Conservation (phyloP, 2,888 invertebrate species). For the Choreutis nemorana region DNA sequence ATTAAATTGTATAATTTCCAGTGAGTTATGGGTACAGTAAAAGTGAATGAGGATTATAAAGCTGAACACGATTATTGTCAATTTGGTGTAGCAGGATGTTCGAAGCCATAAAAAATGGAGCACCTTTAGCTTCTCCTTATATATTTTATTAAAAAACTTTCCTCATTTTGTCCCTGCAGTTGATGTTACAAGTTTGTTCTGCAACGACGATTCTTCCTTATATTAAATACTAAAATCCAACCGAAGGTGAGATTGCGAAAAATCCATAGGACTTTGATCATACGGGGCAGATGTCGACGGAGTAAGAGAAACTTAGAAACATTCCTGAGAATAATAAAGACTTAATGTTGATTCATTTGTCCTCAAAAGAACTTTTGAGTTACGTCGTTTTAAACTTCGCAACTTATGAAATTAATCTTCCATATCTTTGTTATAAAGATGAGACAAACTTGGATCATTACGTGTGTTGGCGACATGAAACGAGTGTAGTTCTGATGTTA, state of each 20-base stretch:
- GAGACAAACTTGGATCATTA: no score
- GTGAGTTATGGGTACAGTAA: no score
- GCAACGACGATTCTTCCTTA: slow-evolving; percentile 29
- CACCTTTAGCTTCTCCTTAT: slow-evolving; percentile 19
- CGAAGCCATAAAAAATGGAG: slow-evolving; percentile 30
- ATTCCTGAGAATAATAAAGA: no score
- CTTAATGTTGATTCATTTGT: slow-evolving; percentile 32
- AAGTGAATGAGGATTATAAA: no score
- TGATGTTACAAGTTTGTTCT: slow-evolving; percentile 23
- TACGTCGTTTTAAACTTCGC: slow-evolving; percentile 26
- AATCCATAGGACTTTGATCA: no score
- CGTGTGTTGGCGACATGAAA: no score
- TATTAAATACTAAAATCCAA: no score
- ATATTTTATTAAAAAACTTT: slow-evolving; percentile 55
- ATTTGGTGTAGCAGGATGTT: slow-evolving; percentile 25
- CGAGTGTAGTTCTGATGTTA: no score
- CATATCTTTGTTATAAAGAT: slow-evolving; percentile 20
- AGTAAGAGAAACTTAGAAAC: no score
- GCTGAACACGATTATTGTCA: slow-evolving; percentile 16
- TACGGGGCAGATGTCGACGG: no score
- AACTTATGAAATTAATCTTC: slow-evolving; percentile 24
- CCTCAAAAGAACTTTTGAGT: slow-evolving; percentile 24
- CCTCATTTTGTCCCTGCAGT: slow-evolving; percentile 33
- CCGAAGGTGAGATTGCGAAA: no score
- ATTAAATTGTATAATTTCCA: no score